Evolutionary conservation across 2,113 vertebrate genomes (phyloP).

Genomic region (Dasyornis broadbenti): DNA sequence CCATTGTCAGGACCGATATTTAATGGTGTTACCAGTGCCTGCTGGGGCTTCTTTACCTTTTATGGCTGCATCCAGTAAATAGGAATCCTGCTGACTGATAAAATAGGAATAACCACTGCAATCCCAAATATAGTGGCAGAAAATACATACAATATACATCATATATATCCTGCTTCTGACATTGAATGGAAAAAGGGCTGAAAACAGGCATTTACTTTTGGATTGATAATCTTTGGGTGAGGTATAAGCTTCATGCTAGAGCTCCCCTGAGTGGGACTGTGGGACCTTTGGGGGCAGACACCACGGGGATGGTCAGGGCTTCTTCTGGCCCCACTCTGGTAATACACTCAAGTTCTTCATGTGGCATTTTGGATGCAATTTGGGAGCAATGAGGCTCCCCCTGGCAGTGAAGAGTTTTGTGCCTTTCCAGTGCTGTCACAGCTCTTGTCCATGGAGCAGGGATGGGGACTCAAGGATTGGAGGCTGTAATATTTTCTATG

Average conservation of each 20-base stretch:
- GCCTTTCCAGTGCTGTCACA: not conserved
- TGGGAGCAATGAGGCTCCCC: not conserved
- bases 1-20: not conserved
- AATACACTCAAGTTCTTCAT: not conserved
- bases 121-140: not conserved
- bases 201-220: not conserved
- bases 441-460: not conserved
- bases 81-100: not conserved
- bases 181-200: not conserved
- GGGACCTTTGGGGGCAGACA: not conserved
- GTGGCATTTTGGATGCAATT: not conserved
- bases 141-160: not conserved
- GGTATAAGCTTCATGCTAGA: not conserved
- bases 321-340: not conserved
- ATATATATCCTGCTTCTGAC: not conserved
- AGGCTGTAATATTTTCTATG: not conserved
- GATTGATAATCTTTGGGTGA: not conserved
- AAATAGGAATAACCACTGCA: conserved; percentile 15
- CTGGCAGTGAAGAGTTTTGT: not conserved
- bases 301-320: too few relatives aligned
- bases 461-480: not conserved
- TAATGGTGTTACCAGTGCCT: not conserved
- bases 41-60: conserved; percentile 38
- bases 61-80: conserved; percentile 18
- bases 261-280: too few relatives aligned